A percentile compares a stretch with the other conserved stretches of the same genome.
phyloP scores from a whole-genome alignment of 1,140 invertebrate genomes.

The Andricus grossulariae region DNA sequence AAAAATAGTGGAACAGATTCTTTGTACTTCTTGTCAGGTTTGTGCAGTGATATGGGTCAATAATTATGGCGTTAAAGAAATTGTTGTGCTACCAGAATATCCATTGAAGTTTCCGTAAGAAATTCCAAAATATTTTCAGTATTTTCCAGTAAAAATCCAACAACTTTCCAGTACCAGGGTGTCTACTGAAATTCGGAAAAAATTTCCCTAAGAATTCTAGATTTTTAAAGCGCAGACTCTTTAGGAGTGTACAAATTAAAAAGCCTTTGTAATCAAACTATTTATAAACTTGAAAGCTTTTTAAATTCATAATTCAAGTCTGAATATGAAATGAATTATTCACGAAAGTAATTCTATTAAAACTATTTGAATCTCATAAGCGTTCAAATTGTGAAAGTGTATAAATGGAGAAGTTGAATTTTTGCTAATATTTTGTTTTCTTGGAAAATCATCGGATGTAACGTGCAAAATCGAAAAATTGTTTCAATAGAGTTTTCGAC shows the following conservation, averaged over 20 bases:
- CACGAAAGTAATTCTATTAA: too few species aligned
- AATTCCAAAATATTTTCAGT: conserved; percentile 17
- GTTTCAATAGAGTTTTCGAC: too few species aligned
- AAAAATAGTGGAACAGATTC: conserved; percentile 42
- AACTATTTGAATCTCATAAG: too few species aligned
- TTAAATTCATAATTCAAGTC: not conserved
- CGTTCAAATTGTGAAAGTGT: too few species aligned
- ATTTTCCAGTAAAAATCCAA: conserved; percentile 9
- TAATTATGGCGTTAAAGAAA: not conserved
- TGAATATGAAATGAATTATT: too few species aligned
- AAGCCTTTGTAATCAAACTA: too few species aligned
- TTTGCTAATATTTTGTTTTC: too few species aligned
- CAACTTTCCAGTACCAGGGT: conserved; percentile 16
- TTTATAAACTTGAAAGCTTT: too few species aligned
- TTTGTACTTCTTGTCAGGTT: conserved; percentile 16
- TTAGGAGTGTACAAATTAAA: too few species aligned
- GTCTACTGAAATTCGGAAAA: conserved; percentile 17
- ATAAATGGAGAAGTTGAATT: too few species aligned
- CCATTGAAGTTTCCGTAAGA: conserved; percentile 5
- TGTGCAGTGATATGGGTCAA: not conserved
- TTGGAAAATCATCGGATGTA: too few species aligned
- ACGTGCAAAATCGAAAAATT: too few species aligned
- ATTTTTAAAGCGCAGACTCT: not conserved
- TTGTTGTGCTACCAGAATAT: conserved; percentile 1
- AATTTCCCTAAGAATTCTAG: not conserved